phyloP scores from a whole-genome alignment of 2,888 invertebrate species.

The Apodemia zela region DNA sequence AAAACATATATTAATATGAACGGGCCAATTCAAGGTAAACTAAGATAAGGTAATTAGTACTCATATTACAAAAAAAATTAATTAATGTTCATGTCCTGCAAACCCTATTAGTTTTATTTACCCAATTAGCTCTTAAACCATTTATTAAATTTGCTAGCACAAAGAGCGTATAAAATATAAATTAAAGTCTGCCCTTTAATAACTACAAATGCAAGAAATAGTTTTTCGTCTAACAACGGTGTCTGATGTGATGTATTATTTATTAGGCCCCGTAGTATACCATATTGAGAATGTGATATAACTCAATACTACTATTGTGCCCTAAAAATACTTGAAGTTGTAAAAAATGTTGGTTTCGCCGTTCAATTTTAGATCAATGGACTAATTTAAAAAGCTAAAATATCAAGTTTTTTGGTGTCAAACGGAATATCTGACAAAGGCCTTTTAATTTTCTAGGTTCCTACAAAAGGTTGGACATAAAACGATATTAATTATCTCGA shows the following conservation, averaged over 20 bases:
- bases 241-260: constrained; percentile 45
- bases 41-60: neutral
- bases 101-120: constrained; percentile 7
- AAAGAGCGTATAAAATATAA: constrained; percentile 42
- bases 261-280: constrained; percentile 42
- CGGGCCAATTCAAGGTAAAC: neutral
- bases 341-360: constrained; percentile 46
- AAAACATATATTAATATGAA: no score
- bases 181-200: constrained; percentile 35
- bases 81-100: neutral
- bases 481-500: constrained; percentile 24
- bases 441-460: constrained; percentile 30
- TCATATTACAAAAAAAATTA: neutral
- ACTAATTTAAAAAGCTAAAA: constrained; percentile 42
- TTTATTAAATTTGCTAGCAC: constrained; percentile 48
- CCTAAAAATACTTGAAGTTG: constrained; percentile 57
- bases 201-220: constrained; percentile 42
- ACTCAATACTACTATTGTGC: constrained; percentile 50
- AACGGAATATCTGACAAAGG: constrained; percentile 28
- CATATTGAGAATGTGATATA: constrained; percentile 44
- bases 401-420: constrained; percentile 40
- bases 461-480: constrained; percentile 27
- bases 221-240: constrained; percentile 41
- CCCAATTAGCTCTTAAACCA: constrained; percentile 33
- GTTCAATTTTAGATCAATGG: constrained; percentile 44